A percentile compares a stretch with the other conserved stretches of the same genome.
These are phyloP conservation scores for Chaetodon auriga DNA, from an alignment of 2,113 vertebrate genomes.

Conservation along the genomic window DNA sequence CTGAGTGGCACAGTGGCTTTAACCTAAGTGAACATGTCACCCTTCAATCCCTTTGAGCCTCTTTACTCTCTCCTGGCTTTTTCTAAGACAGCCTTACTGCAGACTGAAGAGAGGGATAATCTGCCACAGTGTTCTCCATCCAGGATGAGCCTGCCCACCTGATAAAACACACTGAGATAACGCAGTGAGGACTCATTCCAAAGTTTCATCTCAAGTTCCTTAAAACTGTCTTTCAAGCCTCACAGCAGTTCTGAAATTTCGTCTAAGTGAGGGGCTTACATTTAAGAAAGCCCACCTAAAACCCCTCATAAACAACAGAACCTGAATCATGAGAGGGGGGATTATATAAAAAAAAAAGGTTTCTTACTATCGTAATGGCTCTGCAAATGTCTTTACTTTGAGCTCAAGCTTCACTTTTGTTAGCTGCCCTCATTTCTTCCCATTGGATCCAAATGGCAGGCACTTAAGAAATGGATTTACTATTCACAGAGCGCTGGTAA, in stretches of 20 bases:
- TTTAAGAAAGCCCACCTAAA: conserved; percentile 35
- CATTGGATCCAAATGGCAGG: conserved; percentile 38
- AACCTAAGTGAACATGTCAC: conserved; percentile 22
- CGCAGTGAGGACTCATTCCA: conserved; percentile 39
- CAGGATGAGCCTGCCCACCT: conserved; percentile 60
- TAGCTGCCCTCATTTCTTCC: conserved; percentile 58
- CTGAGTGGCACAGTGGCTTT: too few relatives aligned
- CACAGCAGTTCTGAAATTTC: conserved; percentile 6
- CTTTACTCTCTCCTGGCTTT: conserved; percentile 9
- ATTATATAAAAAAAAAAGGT: conserved; percentile 49
- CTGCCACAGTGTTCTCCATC: conserved; percentile 54
- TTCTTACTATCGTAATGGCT: conserved; percentile 39
- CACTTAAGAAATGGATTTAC: conserved; percentile 62
- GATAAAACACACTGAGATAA: conserved; percentile 67
- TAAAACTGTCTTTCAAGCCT: conserved; percentile 47
- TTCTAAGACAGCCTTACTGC: conserved; percentile 43
- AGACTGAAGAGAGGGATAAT: conserved; percentile 64
- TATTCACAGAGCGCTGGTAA: conserved; percentile 39
- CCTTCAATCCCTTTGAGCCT: conserved; percentile 32
- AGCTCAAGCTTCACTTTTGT: conserved; percentile 48
- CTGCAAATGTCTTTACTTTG: conserved; percentile 43
- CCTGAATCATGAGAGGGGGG: conserved; percentile 37
- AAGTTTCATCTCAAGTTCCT: conserved; percentile 52
- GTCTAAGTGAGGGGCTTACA: conserved; percentile 18
- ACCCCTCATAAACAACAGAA: conserved; percentile 56